These are phyloP conservation scores for Habroteleia sp. DNA, from an alignment of 2,888 invertebrate species.

Conservation along the genomic window DNA sequence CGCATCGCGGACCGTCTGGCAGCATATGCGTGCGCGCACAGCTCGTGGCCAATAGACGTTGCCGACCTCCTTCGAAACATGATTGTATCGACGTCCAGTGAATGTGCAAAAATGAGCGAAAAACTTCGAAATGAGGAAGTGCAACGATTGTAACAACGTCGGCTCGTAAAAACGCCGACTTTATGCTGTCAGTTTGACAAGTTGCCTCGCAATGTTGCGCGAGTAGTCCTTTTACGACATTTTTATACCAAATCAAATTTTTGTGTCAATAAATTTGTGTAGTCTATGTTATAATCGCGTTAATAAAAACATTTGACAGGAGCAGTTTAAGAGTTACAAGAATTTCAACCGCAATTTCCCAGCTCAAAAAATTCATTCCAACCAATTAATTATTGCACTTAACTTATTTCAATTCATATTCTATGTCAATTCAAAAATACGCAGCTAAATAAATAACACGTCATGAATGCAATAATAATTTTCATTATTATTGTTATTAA, in stretches of 20 bases:
- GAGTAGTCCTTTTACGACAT: background rate
- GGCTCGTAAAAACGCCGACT: slow-evolving; percentile 24
- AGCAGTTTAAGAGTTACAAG: too few species aligned
- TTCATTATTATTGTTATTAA: too few species aligned
- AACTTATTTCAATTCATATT: too few species aligned
- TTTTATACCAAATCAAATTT: background rate
- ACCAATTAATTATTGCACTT: too few species aligned
- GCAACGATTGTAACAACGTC: slow-evolving; percentile 24
- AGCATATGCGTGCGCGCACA: slow-evolving; percentile 21
- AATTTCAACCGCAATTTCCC: too few species aligned
- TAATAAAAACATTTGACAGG: too few species aligned
- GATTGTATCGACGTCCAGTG: slow-evolving; percentile 26
- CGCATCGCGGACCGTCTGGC: slow-evolving; percentile 44
- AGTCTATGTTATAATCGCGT: too few species aligned
- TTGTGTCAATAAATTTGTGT: too few species aligned
- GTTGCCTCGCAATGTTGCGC: slow-evolving; percentile 12
- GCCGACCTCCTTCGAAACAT: slow-evolving; percentile 22
- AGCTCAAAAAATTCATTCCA: too few species aligned
- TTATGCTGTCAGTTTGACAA: slow-evolving; percentile 11
- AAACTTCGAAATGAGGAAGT: slow-evolving; percentile 31
- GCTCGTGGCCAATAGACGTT: slow-evolving; percentile 8
- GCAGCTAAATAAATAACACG: too few species aligned
- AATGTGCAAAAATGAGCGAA: slow-evolving; percentile 31
- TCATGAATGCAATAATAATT: too few species aligned
- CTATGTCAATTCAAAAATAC: too few species aligned